phyloP scores from a whole-genome alignment of 2,888 invertebrate genomes.

The Raillietiella orientalis region DNA sequence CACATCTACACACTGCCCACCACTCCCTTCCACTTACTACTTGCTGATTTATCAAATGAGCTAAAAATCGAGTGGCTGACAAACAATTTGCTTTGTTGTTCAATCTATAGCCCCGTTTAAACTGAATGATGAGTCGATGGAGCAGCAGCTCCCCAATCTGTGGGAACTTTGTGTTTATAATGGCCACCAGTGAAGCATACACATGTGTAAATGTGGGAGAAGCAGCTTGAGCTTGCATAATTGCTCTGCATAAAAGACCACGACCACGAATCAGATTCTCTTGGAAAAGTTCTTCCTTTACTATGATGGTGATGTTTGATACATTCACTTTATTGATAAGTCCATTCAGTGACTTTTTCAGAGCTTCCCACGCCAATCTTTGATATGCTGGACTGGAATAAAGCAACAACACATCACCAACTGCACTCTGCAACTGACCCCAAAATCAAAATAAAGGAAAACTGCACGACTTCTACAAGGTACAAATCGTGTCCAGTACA shows the following conservation, averaged over 20 bases:
- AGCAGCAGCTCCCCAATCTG: slow-evolving; percentile 76
- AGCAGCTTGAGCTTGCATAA: slow-evolving; percentile 86
- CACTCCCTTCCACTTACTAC: too few species aligned
- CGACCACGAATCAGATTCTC: slow-evolving; percentile 88
- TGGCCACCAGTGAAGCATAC: slow-evolving; percentile 75
- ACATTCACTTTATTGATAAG: slow-evolving; percentile 92
- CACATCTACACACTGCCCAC: too few species aligned
- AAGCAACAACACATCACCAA: slow-evolving; percentile 2
- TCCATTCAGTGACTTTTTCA: slow-evolving; percentile 94
- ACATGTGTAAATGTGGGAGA: slow-evolving; percentile 94
- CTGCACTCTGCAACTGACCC: too few species aligned
- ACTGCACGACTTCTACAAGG: too few species aligned
- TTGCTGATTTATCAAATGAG: slow-evolving; percentile 86
- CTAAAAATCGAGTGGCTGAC: slow-evolving; percentile 67
- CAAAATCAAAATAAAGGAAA: neutral
- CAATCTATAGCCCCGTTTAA: slow-evolving; percentile 64
- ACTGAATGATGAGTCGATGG: slow-evolving; percentile 65
- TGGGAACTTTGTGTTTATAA: slow-evolving; percentile 91
- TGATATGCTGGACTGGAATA: slow-evolving; percentile 55
- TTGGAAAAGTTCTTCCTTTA: slow-evolving; percentile 55
- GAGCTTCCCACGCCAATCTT: slow-evolving; percentile 86
- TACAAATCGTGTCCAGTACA: neutral
- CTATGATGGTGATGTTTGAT: slow-evolving; percentile 25
- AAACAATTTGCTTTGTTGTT: slow-evolving; percentile 36
- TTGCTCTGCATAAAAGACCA: slow-evolving; percentile 64